These are phyloP conservation scores for Sycophaga agraensis DNA, from an alignment of 1,140 invertebrate genomes.

Conservation along the genomic window DNA sequence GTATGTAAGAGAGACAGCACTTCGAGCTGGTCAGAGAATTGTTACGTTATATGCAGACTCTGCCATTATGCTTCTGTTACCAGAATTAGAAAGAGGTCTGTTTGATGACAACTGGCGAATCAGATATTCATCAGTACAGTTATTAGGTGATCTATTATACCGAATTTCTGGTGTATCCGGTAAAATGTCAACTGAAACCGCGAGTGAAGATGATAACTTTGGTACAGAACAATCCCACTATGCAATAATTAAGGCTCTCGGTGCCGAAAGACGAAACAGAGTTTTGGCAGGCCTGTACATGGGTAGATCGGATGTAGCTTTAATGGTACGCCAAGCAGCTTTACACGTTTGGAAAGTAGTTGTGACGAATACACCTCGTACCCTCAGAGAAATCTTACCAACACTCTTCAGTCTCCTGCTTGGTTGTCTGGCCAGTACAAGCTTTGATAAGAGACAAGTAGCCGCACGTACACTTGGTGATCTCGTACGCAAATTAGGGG, in stretches of 20 bases:
- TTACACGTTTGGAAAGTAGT: slow-evolving; percentile 98
- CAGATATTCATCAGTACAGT: slow-evolving; percentile 90
- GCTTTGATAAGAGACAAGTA: slow-evolving; percentile 93
- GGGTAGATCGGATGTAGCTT: slow-evolving; percentile 93
- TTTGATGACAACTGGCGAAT: slow-evolving; percentile 99
- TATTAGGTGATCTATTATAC: slow-evolving; percentile 95
- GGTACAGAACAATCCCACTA: slow-evolving; percentile 95
- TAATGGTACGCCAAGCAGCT: slow-evolving; percentile 96
- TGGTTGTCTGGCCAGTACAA: slow-evolving; percentile 91
- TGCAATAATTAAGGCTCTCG: slow-evolving; percentile 86
- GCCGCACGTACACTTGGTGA: slow-evolving; percentile 96
- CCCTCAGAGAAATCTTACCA: slow-evolving; percentile 93
- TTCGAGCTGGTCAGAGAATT: slow-evolving; percentile 95
- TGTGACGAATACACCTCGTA: slow-evolving; percentile 94
- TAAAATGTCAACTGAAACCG: slow-evolving; percentile 98
- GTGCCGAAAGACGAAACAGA: slow-evolving; percentile 85
- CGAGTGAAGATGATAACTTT: slow-evolving; percentile 98
- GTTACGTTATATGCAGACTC: slow-evolving; percentile 96
- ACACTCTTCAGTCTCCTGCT: slow-evolving; percentile 90
- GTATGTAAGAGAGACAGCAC: slow-evolving; percentile 95
- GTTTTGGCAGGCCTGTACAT: slow-evolving; percentile 96
- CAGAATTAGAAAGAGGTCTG: slow-evolving; percentile 89
- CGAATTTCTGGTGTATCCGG: slow-evolving; percentile 96
- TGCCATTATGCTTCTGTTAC: slow-evolving; percentile 89
- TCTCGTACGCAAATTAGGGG: slow-evolving; percentile 95